phyloP scores from a whole-genome alignment of 2,797 vertebrate species.

The Coracias cyanogaster region DNA sequence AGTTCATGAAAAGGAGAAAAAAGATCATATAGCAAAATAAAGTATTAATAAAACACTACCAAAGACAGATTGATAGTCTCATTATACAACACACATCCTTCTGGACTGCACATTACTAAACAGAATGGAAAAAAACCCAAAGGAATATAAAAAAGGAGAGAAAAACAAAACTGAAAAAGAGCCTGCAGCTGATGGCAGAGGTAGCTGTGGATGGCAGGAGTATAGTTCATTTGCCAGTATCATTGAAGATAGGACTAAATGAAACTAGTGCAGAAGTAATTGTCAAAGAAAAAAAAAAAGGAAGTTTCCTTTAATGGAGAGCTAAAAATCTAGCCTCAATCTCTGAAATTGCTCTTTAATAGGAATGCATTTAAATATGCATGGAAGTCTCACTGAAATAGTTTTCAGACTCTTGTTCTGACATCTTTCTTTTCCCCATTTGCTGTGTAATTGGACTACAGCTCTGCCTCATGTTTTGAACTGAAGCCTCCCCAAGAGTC shows the following conservation, averaged over 20 bases:
- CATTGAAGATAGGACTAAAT: neutral
- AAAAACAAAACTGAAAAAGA: constrained; percentile 32
- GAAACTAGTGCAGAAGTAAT: neutral
- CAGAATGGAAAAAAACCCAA: constrained; percentile 17
- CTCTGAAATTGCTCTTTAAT: neutral
- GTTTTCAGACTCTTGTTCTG: neutral
- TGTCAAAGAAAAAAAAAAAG: neutral
- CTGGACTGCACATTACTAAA: neutral
- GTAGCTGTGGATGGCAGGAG: neutral
- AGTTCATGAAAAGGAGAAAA: neutral
- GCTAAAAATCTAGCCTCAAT: neutral
- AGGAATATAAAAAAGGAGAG: neutral
- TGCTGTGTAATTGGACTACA: neutral
- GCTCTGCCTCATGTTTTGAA: neutral
- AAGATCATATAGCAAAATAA: neutral
- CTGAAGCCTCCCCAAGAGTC: neutral
- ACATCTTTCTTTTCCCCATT: neutral
- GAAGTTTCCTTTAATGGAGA: neutral
- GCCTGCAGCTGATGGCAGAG: neutral
- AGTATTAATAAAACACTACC: neutral
- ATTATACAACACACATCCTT: neutral
- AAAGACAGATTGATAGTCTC: neutral
- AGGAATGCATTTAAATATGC: neutral
- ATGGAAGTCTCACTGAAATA: neutral
- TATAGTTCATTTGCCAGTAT: neutral